phyloP scores from a whole-genome alignment of 2,113 vertebrate genomes.

The Podiceps cristatus region DNA sequence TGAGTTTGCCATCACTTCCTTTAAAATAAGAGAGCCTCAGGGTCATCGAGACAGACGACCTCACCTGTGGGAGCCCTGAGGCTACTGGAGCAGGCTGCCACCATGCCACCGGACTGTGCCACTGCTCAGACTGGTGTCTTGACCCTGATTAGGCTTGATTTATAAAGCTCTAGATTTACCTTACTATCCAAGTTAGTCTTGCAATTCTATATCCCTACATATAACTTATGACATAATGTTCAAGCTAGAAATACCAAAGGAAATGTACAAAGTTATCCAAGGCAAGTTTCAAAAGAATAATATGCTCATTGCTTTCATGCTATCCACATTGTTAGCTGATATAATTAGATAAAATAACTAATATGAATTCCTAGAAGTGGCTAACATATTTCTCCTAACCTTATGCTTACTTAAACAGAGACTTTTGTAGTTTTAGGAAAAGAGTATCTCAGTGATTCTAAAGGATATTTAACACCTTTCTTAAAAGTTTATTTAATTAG shows the following conservation, averaged over 20 bases:
- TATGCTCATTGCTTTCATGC: neutral
- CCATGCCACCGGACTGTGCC: neutral
- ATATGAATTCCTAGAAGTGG: neutral
- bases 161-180: neutral
- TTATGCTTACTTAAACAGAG: constrained; percentile 25
- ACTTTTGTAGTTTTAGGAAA: constrained; percentile 36
- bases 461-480: constrained; percentile 27
- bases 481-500: constrained; percentile 47
- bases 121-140: neutral
- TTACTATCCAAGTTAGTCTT: neutral
- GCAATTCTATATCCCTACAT: neutral
- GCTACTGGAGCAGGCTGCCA: neutral
- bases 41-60: accelerated
- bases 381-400: neutral
- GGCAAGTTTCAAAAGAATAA: neutral
- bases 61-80: neutral
- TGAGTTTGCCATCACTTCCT: neutral
- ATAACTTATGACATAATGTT: neutral
- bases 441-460: constrained; percentile 3
- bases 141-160: neutral
- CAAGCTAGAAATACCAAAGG: neutral
- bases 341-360: neutral
- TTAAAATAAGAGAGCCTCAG: neutral
- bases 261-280: neutral
- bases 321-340: neutral